phyloP scores from a whole-genome alignment of 2,797 vertebrate genomes.

The Poecilia wingei region DNA sequence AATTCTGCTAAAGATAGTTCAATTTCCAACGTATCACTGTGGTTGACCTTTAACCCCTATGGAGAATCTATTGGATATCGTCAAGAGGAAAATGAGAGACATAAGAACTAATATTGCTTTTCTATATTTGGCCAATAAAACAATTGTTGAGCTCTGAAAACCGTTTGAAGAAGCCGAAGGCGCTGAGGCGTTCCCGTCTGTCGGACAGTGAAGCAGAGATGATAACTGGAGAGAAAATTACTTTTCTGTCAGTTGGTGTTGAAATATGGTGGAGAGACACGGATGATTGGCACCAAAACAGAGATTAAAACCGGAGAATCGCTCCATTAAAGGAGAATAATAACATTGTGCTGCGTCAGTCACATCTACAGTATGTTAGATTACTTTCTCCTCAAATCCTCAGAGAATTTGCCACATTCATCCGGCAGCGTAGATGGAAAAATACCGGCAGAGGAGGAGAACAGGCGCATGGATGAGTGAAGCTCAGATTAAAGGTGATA shows the following conservation, averaged over 20 bases:
- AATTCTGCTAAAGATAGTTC: neutral
- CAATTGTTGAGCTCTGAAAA: neutral
- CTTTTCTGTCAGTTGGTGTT: slow-evolving; percentile 26
- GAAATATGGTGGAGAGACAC: slow-evolving; percentile 46
- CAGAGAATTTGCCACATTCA: slow-evolving; percentile 16
- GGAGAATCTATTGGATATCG: neutral
- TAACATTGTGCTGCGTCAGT: neutral
- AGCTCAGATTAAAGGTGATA: slow-evolving; percentile 48
- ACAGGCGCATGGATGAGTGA: slow-evolving; percentile 45
- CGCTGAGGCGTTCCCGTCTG: neutral
- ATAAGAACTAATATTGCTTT: neutral
- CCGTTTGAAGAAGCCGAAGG: too few species aligned
- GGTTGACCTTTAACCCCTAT: neutral
- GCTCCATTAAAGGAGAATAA: neutral
- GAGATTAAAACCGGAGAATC: neutral
- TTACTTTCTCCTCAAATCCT: neutral
- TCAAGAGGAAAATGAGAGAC: neutral
- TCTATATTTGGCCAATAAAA: too few species aligned
- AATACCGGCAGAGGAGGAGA: slow-evolving; percentile 34
- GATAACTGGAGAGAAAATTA: slow-evolving; percentile 23
- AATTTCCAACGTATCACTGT: neutral
- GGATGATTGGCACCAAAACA: neutral
- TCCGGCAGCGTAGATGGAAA: slow-evolving; percentile 23
- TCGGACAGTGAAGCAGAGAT: slow-evolving; percentile 15
- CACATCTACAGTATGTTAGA: too few species aligned